Evolutionary conservation across 2,113 vertebrate genomes (phyloP), one percentile per base, ranked within the genome.

Genomic region (Pteropus alecto): DNA sequence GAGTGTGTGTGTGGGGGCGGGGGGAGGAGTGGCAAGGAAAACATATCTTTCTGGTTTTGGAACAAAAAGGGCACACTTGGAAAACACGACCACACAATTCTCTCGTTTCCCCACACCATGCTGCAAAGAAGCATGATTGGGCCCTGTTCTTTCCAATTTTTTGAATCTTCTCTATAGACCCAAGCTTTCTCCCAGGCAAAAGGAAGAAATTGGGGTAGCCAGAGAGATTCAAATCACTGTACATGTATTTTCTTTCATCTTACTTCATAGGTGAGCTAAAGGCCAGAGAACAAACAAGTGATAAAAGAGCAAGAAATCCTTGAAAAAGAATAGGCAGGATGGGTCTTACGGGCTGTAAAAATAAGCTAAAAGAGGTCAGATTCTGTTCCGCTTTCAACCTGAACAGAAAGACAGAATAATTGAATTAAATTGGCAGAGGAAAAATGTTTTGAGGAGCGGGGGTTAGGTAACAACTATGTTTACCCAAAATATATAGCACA

Each of bases 181-280:
- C 30, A 76, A 60, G 56, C 19, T 83, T 41, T 86, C 8, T 33
- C 58, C 22, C 21, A 70, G 73, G 79, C 24, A 60, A 41, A 58
- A 24, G 41, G 38, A 91, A 35, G 28, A 19, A n/a, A 43, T 9
- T 35, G 33, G 22, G 48, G 48, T 46, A 43, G 70, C 18, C 15
- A 74, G 19, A 87, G 79, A 87, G 51, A 76, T 22, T 77, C 87
- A 46, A 86, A 18, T 67, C 48, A 73, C 19, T 38, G 86, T 61
- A 7, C 19, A 73, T 21, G 9, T 74, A 33, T 92, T 87, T 58
- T 28, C 33, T 93, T 89, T 93, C 21, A 71, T 74, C 67, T 94
- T 68, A 38, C 68, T 97, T 93, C 87, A 68, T 61, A 86, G 92
- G 76, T 95, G 90, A 97, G 67, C 33, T n/a, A 48, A 85, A 78